Percentiles rank a stretch among this genome's conserved stretches.
These are phyloP conservation scores for Eristalis pertinax DNA, from an alignment of 2,888 invertebrate genomes.

Conservation along the genomic window DNA sequence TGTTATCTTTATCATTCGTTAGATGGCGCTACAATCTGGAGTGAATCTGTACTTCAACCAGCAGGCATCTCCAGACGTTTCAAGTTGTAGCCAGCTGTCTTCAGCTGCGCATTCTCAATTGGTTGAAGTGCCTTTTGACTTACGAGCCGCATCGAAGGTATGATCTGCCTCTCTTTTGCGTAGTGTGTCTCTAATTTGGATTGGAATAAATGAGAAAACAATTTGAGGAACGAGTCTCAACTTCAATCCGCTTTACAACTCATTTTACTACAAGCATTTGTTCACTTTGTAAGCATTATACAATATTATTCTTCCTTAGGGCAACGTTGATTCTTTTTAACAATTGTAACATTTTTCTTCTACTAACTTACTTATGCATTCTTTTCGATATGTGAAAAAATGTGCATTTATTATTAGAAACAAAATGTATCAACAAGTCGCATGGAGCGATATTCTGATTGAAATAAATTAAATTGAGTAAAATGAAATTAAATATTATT, in stretches of 20 bases:
- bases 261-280: neutral
- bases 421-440: too few species aligned
- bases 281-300: neutral
- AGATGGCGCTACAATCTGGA: constrained; percentile 70
- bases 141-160: constrained; percentile 67
- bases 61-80: constrained; percentile 67
- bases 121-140: constrained; percentile 69
- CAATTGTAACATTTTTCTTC: neutral
- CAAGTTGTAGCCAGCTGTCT: constrained; percentile 68
- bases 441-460: too few species aligned
- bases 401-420: too few species aligned
- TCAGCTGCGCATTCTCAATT: constrained; percentile 66
- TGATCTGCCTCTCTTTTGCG: constrained; percentile 57
- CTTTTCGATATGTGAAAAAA: too few species aligned
- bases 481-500: too few species aligned
- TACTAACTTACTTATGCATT: too few species aligned
- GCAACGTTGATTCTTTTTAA: neutral
- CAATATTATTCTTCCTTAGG: neutral
- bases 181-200: constrained; percentile 44
- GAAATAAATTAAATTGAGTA: too few species aligned
- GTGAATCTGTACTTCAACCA: constrained; percentile 67
- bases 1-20: constrained; percentile 65
- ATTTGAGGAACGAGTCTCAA: neutral
- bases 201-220: neutral
- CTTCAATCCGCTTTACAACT: constrained; percentile 9